Evolutionary conservation across 2,113 vertebrate species (phyloP), one percentile per base, ranked within the genome.

Genomic region (Phocoena sinus): DNA sequence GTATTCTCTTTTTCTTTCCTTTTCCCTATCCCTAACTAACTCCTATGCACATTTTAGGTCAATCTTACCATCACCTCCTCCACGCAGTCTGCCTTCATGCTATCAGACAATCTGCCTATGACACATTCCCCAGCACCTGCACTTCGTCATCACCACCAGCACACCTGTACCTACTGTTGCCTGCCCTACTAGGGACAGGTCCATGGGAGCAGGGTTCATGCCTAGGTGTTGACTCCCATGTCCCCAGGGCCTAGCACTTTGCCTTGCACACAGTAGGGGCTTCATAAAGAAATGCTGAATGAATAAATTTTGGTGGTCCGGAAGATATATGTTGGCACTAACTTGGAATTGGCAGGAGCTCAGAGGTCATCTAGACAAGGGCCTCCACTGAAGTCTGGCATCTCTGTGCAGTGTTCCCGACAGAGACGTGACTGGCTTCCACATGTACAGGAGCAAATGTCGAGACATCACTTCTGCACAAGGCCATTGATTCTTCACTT

Each of bases 101-200:
- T 25, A 23, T 63, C 73, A 14, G 80, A 76, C 17, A 5, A 12
- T 12, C 23, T 38, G 41, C 28, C 38, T n/a, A 12, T 0, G 33
- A 14, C 44, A 31, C 31, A 36, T 17, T 3, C 33, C 26, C 15
- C 1, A 15, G 58, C 73, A 31, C 18, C 28, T 7, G 26, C 8
- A 20, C 15, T 36, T 41, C 41, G 8, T 68, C 13, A 17, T 18
- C 17, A 12, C 20, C 20, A 23, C 17, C 23, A 41, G 15, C 44
- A 20, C 15, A 10, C 41, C 28, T 18, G 4, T 60, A 36, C 26
- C 20, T 23, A 0, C 8, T n/a, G 31, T 14, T 25, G 5, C 81
- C 18, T 12, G 33, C 25, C 15, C n/a, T 31, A 17, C n/a, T 0
- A 20, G n/a, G 41, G 15, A 1, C 20, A 12, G 23, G 2, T 21